Conservation (phyloP, 30 jellyfish, hydroid and myxozoan species). For the Pelagia noctiluca region DNA sequence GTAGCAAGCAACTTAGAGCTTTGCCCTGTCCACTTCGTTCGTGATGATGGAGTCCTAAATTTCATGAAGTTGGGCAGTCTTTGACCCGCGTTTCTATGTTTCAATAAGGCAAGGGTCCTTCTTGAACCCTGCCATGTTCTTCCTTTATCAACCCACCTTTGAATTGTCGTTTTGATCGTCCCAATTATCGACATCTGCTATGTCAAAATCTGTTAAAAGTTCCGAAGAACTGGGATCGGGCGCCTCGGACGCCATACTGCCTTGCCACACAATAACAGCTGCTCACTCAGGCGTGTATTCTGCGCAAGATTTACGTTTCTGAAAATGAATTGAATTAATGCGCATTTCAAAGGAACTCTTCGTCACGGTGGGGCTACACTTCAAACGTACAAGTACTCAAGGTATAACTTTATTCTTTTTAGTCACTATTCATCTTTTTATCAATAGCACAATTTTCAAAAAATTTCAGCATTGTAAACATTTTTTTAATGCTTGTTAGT, state of each 20-base stretch:
- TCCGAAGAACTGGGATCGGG: constrained; percentile 94
- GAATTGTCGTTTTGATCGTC: constrained; percentile 88
- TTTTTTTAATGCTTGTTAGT: too few relatives aligned
- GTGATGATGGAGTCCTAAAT: not conserved
- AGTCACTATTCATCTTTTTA: too few relatives aligned
- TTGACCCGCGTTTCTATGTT: constrained; percentile 54
- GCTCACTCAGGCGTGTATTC: not conserved
- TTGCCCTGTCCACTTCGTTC: constrained; percentile 13
- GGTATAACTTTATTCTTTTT: too few relatives aligned
- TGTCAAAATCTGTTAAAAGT: constrained; percentile 88
- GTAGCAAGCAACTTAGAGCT: not conserved
- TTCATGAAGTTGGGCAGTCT: constrained; percentile 47
- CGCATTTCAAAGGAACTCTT: not conserved
- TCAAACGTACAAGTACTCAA: too few relatives aligned
- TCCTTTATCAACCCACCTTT: constrained; percentile 85
- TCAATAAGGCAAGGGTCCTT: constrained; percentile 39
- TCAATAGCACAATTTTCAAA: too few relatives aligned
- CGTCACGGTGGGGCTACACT: too few relatives aligned
- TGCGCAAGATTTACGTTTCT: not conserved
- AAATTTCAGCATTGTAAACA: too few relatives aligned
- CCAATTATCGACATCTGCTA: constrained; percentile 95
- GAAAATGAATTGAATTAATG: not conserved
- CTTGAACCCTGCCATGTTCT: constrained; percentile 35
- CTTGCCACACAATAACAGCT: constrained; percentile 15
- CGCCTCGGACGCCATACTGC: constrained; percentile 95